Base-by-base conservation (phyloP, 2,888 invertebrate species). In the Drosophila maculinotata region DNA sequence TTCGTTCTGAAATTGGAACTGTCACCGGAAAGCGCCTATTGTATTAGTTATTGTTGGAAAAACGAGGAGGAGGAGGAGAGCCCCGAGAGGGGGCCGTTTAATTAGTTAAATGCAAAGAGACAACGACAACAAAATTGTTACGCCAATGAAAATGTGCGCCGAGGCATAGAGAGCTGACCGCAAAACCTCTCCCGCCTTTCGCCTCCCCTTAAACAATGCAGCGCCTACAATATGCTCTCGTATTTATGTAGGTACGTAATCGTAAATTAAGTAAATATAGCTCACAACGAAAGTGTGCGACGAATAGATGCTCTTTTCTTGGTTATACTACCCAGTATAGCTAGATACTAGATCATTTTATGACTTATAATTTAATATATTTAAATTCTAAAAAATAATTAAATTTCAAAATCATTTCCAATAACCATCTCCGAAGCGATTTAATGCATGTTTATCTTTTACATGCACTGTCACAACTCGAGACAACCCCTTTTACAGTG, bases 61-160 rank as follows among this genome's bases (percentile, higher is more conserved):
- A 17, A 59, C 26, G 9, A n/a, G n/a, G 33, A 12, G 12, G 35
- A 47, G 47, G 14, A 10, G 41, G 30, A 7, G 23, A 3, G n/a
- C n/a, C n/a, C n/a, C 15, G 12, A 25, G 44, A 51, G 58, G 39
- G 41, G 62, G 65, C 57, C 74, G 66, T 70, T 87, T 82, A 87
- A 87, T 87, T 82, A 87, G 86, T 81, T 87, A 79, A 87, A 81
- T 87, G 79, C 72, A 58, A 56, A 78, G 56, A 76, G 64, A 76
- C 68, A 73, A 53, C 49, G 66, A 51, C 63, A 54, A 66, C 77
- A 66, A 74, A 87, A 87, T 79, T 69, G 83, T 71, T 85, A 63
- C 76, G 74, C 68, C 83, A 82, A 79, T 82, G 88, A 71, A 87
- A 82, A 71, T 68, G 83, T 71, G 76, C 86, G 71, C 56, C 66